Base-by-base conservation (phyloP, 2,113 vertebrate genomes). In the Crotalus viridis region DNA sequence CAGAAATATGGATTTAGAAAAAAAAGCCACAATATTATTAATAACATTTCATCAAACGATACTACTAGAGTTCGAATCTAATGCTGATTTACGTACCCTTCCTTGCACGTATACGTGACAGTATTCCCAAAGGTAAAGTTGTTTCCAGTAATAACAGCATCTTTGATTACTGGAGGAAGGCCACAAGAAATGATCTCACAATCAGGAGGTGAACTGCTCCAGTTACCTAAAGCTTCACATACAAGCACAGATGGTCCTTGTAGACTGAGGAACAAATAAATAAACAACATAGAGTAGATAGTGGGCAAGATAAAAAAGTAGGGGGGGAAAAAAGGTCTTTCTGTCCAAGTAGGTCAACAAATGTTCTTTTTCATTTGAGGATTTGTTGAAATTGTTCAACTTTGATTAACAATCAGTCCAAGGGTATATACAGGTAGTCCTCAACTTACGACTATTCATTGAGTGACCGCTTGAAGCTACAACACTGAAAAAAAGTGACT, bases 51-150 rank as follows among this genome's bases (percentile, higher is more conserved):
- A 81, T 81, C 74, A 43, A 81, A 43, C 0, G 33, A 43, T 43
- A 81, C 17, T 9, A 21, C 17, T 81, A 85, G 22, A 85, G 33
- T 86, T 26, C 46, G 43, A 88, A 26, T 88, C 8, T 28, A 89
- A 61, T 15, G 17, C 74, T 92, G 86, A 85, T 61, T 19, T 92
- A 98, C 97, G 97, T 98, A 99, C 99, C 99, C 99, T 98, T 99
- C 98, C 97, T 98, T 99, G 97, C 99, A 99, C 26, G 92, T 97
- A 93, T 99, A 99, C 96, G 98, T 98, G 96, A 99, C 97, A 0
- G 91, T 97, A 97, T 95, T 98, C 92, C 98, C 98, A 95, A 98
- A 98, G 69, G 98, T 99, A 86, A 98, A 99, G 97, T 98, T 98
- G 91, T 96, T 97, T 69, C 99, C 99, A 0, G 57, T 95, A 61